Evolutionary conservation across 2,797 vertebrate genomes (phyloP), one percentile per base, ranked within the genome.

Genomic region (Fratercula arctica): DNA sequence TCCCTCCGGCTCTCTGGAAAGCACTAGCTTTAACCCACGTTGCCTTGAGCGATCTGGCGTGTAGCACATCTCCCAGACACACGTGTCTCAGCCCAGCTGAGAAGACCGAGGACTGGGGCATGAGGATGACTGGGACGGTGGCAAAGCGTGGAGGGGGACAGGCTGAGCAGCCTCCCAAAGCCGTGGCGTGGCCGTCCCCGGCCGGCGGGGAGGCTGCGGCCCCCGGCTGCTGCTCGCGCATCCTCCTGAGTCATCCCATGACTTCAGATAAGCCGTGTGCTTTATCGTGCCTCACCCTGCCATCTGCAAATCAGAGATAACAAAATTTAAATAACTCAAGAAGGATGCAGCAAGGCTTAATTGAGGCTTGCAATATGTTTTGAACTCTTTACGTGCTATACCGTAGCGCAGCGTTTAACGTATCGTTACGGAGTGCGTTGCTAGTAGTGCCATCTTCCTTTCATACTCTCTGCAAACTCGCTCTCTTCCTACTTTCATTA

Each of bases 271-370:
- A 91, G 73, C 61, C 69, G 6, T 3, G 43, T 35, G 64, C n/a
- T 64, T 80, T 78, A 23, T 92, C 41, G 0, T 91, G 87, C 82
- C 82, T 80, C 90, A 69, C 81, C 89, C 83, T 95, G 93, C 87
- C 79, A 39, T 66, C 94, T 96, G 96, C 66, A 89, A 72, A 91
- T 78, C 76, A 14, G 61, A 29, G 95, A 97, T 97, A 97, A 91
- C 57, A 51, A 74, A 37, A 93, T 66, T 57, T 77, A 84, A 94
- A 94, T 93, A 89, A 83, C 54, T 83, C 90, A 66, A 48, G 81
- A 75, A 60, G 81, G 78, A 81, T 1, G 15, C 33, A 81, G 81
- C 28, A 43, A 91, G 76, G 57, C 66, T 92, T 81, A 96, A 50
- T 67, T 85, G 79, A 51, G 77, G 67, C 64, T 90, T 85, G 72